phyloP scores from a whole-genome alignment of 1,140 invertebrate species.

The Bathynomus jamesi region DNA sequence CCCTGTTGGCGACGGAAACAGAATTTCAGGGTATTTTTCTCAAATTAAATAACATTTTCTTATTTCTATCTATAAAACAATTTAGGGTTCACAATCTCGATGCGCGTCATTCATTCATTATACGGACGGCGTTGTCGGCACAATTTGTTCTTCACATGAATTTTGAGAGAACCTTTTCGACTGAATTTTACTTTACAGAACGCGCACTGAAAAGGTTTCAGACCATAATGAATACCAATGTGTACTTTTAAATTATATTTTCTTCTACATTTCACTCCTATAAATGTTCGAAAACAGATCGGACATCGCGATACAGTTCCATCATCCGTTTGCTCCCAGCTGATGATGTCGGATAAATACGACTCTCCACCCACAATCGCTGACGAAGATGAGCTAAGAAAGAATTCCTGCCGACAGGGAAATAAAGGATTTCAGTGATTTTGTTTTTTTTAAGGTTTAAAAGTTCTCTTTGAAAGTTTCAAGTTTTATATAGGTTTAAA shows the following conservation, averaged over 20 bases:
- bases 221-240: constrained; percentile 47
- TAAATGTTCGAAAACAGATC: background rate
- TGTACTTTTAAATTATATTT: constrained; percentile 38
- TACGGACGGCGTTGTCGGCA: background rate
- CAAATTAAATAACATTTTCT: no score
- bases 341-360: background rate
- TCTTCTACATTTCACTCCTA: background rate
- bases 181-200: constrained; percentile 54
- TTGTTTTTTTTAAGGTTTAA: no score
- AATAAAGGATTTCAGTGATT: no score
- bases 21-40: no score
- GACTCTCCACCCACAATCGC: background rate
- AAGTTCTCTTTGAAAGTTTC: no score
- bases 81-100: no score
- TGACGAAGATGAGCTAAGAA: no score
- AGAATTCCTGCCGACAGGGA: no score
- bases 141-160: background rate
- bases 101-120: no score
- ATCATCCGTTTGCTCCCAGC: background rate
- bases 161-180: constrained; percentile 43
- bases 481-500: no score
- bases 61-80: no score
- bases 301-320: background rate
- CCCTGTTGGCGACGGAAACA: no score
- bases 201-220: constrained; percentile 53